A percentile compares a stretch with the other conserved stretches of the same genome.
These are phyloP conservation scores for Aphis gossypii DNA, from an alignment of 1,140 invertebrate genomes.

Conservation along the genomic window DNA sequence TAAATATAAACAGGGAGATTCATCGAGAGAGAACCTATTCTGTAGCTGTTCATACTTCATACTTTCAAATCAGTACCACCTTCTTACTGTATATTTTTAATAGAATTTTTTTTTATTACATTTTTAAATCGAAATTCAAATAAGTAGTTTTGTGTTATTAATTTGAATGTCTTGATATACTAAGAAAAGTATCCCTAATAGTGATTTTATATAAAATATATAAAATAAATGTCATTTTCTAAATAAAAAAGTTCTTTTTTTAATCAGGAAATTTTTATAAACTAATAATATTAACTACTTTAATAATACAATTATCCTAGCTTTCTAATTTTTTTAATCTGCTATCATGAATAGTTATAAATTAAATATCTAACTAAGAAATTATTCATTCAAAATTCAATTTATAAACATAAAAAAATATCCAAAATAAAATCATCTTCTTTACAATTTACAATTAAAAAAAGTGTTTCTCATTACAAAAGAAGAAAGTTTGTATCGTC, in stretches of 20 bases:
- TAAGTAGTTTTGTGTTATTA: too few relatives aligned
- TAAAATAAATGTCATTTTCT: background rate
- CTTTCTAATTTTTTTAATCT: background rate
- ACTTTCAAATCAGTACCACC: too few relatives aligned
- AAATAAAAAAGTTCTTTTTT: background rate
- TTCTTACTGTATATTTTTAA: too few relatives aligned
- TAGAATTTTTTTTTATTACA: too few relatives aligned
- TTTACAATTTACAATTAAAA: background rate
- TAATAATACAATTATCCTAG: background rate
- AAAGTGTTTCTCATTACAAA: background rate
- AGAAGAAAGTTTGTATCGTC: background rate
- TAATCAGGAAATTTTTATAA: background rate
- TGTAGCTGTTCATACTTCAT: too few relatives aligned
- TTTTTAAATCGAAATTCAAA: too few relatives aligned
- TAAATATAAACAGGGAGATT: too few relatives aligned
- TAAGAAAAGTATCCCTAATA: too few relatives aligned
- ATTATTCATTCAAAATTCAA: background rate
- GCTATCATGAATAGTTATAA: background rate
- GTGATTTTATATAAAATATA: too few relatives aligned
- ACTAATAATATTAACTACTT: background rate
- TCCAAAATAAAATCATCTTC: background rate
- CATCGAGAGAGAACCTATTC: too few relatives aligned
- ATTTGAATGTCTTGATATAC: too few relatives aligned
- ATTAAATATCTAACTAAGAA: background rate
- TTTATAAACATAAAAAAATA: background rate